Evolutionary conservation across 2,888 invertebrate species (phyloP).

Genomic region (Apoda limacodes): DNA sequence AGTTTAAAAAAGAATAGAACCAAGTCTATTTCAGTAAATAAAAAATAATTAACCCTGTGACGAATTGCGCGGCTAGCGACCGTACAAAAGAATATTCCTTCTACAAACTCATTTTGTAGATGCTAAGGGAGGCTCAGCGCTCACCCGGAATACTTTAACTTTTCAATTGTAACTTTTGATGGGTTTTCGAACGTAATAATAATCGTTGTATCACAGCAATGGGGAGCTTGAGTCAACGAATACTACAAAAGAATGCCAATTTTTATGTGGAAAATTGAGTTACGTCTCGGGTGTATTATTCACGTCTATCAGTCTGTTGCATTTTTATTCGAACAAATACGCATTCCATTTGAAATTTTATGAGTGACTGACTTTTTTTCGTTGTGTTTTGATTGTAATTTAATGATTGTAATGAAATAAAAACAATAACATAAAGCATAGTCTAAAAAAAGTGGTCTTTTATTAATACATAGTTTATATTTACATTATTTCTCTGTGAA

Average conservation of each 20-base stretch:
- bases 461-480: no score
- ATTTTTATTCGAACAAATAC: no score
- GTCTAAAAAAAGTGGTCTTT: no score
- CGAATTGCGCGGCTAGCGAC: slow-evolving; percentile 26
- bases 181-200: slow-evolving; percentile 70
- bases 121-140: slow-evolving; percentile 52
- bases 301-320: no score
- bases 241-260: slow-evolving; percentile 63
- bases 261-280: slow-evolving; percentile 64
- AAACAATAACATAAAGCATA: no score
- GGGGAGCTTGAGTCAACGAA: slow-evolving; percentile 58
- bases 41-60: slow-evolving; percentile 26
- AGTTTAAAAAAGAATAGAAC: no score
- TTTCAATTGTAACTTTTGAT: slow-evolving; percentile 71
- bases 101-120: slow-evolving; percentile 62
- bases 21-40: no score
- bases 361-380: no score
- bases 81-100: slow-evolving; percentile 59
- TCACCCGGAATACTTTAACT: slow-evolving; percentile 67
- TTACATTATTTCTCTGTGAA: no score
- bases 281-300: slow-evolving; percentile 49
- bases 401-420: no score
- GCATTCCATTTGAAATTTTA: no score
- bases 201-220: slow-evolving; percentile 58
- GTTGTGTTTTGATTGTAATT: no score